Evolutionary conservation across 2,113 vertebrate species (phyloP).

Genomic region (Noctilio leporinus): DNA sequence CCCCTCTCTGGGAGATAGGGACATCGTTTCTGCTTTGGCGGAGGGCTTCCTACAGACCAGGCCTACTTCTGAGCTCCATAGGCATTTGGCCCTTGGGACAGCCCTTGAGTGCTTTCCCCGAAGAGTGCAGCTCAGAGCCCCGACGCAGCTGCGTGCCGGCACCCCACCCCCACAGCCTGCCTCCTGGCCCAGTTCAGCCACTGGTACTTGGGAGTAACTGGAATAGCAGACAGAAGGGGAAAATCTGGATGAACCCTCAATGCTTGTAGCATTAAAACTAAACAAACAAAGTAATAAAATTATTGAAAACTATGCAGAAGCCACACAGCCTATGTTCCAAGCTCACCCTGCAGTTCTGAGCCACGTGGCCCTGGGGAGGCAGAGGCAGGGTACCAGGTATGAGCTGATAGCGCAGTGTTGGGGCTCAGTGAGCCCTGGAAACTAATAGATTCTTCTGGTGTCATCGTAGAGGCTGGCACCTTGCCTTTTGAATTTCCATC

Average conservation of each 20-base stretch:
- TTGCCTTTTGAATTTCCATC: background rate
- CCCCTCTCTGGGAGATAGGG: fast-evolving
- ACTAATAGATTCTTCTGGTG: background rate
- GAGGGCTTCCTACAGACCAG: background rate
- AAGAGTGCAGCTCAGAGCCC: fast-evolving
- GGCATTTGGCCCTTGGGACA: background rate
- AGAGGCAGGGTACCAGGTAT: background rate
- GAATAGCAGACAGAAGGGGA: background rate
- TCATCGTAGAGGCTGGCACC: too few relatives aligned
- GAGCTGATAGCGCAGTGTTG: background rate
- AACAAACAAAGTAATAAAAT: background rate
- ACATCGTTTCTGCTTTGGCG: background rate
- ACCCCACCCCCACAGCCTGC: fast-evolving
- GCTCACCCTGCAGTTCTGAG: too few relatives aligned
- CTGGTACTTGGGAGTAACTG: background rate
- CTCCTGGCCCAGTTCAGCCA: background rate
- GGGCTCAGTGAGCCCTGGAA: background rate
- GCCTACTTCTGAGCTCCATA: background rate
- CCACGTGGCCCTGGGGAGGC: background rate
- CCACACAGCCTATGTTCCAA: background rate
- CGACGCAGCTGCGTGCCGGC: fast-evolving
- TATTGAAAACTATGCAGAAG: background rate
- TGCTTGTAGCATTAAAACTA: background rate
- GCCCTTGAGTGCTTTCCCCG: fast-evolving
- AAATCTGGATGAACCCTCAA: fast-evolving